Evolutionary conservation across 1,140 invertebrate genomes (phyloP), one percentile per base, ranked within the genome.

Genomic region (Popillia japonica): DNA sequence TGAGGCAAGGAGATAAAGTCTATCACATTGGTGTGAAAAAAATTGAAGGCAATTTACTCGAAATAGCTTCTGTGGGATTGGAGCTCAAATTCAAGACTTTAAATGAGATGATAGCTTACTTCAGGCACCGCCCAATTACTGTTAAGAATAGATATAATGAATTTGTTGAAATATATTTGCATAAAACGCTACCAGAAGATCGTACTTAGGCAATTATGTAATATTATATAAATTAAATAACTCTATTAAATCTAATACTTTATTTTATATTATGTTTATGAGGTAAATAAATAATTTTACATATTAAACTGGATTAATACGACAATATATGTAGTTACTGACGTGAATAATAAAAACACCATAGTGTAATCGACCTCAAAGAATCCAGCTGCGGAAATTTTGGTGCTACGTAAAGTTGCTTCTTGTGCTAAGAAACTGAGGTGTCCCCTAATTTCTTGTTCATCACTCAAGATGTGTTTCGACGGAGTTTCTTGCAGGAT

Each of bases 231-330:
- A n/a, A n/a, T n/a, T n/a, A n/a, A n/a, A n/a, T 34, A 34, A 34
- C 27, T 34, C 27, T 34, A 34, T 4, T 34, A 44, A 44, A 44
- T 44, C 42, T 8, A 44, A 9, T 44, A 44, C 7, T 9, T 44
- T 10, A 1, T 14, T 44, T 4, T 44, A 44, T 44, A 11, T 44
- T 44, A 44, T 7, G 14, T 11, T 44, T n/a, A 44, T 44, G 9
- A 44, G 9, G 6, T n/a, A n/a, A 17, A 55, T 17, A n/a, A 55
- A 55, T 48, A 17, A 48, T 17, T 23, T 74, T 74, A 74, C 17
- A 74, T 40, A 74, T 75, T 79, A 59, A 79, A 77, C 22, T 79
- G 78, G 9, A 79, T 79, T 17, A 79, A 55, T 9, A 79, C 78
- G 6, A 79, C 78, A 59, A 79, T 77, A 41, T 79, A 79, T 9